Conservation (phyloP, 2,113 vertebrate species). For the Nettapus auritus region DNA sequence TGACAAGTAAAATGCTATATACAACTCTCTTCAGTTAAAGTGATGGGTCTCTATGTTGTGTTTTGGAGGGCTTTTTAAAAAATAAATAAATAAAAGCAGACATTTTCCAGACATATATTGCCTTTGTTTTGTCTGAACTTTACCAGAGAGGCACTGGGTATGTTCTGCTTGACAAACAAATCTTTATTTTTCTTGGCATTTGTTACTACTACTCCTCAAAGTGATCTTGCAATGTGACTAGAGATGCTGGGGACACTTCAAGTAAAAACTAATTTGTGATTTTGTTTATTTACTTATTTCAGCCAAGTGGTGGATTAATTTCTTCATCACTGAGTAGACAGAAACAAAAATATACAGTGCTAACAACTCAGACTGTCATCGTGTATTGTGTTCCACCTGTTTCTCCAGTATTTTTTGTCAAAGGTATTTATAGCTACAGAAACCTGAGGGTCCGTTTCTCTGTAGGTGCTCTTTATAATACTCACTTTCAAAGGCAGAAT, state of each 20-base stretch:
- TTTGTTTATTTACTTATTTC: neutral
- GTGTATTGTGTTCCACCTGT: neutral
- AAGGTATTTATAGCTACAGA: neutral
- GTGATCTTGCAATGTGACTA: neutral
- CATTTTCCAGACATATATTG: neutral
- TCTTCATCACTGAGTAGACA: neutral
- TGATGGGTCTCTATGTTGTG: neutral
- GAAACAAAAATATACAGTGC: neutral
- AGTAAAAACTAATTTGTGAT: neutral
- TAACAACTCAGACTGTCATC: neutral
- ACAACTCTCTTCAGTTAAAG: neutral
- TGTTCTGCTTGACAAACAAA: conserved; percentile 1
- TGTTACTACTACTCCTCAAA: neutral
- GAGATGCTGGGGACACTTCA: neutral
- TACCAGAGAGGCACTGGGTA: neutral
- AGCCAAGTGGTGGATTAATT: neutral
- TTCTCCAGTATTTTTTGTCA: neutral
- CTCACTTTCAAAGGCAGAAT: neutral
- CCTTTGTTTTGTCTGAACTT: neutral
- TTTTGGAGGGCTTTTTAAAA: neutral
- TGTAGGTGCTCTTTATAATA: neutral
- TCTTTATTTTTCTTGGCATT: neutral
- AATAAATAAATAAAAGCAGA: neutral
- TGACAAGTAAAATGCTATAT: neutral
- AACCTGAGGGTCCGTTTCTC: neutral